phyloP scores from a whole-genome alignment of 2,888 invertebrate genomes.

The Temnothorax unifasciatus region DNA sequence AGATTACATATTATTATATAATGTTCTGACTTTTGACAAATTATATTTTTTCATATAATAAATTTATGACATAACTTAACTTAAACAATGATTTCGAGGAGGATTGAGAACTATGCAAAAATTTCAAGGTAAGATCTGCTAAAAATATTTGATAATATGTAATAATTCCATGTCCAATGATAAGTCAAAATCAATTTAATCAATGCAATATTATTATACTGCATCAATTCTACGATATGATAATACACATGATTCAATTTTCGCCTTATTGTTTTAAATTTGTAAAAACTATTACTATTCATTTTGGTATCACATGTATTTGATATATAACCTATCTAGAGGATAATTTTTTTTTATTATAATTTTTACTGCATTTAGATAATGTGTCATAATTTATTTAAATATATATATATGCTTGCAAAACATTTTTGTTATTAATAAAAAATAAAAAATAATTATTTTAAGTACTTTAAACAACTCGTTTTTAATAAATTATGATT shows the following conservation, averaged over 20 bases:
- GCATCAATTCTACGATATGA: background rate
- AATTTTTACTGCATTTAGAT: background rate
- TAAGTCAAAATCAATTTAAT: background rate
- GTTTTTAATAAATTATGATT: background rate
- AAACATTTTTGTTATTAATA: background rate
- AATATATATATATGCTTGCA: background rate
- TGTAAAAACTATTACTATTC: background rate
- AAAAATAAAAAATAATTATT: background rate
- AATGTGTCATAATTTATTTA: background rate
- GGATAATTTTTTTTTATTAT: background rate
- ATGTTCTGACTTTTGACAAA: constrained; percentile 15
- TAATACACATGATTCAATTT: background rate
- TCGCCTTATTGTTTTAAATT: background rate
- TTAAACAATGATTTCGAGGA: background rate
- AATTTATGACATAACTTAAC: background rate
- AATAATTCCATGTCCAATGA: background rate
- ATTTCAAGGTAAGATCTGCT: constrained; percentile 14
- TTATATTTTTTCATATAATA: background rate
- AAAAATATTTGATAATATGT: background rate
- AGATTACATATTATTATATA: background rate
- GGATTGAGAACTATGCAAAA: constrained; percentile 8
- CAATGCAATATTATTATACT: background rate
- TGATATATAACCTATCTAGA: background rate
- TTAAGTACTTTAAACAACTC: background rate
- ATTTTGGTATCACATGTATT: background rate